Conservation (phyloP, 2,797 vertebrate genomes). For the Percopsis omiscomaycus region DNA sequence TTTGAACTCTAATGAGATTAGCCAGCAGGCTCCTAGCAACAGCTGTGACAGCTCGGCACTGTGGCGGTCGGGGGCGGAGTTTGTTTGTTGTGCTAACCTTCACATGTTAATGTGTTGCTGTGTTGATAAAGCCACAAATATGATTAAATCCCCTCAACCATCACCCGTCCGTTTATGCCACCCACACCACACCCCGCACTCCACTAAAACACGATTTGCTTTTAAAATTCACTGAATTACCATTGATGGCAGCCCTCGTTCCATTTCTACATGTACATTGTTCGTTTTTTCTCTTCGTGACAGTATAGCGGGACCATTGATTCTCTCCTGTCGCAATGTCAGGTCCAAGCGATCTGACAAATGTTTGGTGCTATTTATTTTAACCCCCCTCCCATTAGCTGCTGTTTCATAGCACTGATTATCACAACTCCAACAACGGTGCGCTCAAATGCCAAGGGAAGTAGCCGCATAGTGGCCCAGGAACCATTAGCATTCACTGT, state of each 20-base stretch:
- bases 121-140: slow-evolving; percentile 38
- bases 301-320: slow-evolving; percentile 50
- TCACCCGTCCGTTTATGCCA: slow-evolving; percentile 26
- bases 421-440: slow-evolving; percentile 52
- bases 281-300: slow-evolving; percentile 52
- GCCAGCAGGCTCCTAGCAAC: slow-evolving; percentile 67
- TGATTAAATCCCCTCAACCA: slow-evolving; percentile 29
- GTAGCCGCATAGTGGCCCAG: slow-evolving; percentile 55
- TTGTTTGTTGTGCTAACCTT: slow-evolving; percentile 57
- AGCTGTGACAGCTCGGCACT: slow-evolving; percentile 53
- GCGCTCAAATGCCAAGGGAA: slow-evolving; percentile 47
- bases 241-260: slow-evolving; percentile 28
- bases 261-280: slow-evolving; percentile 19
- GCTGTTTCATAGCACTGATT: slow-evolving; percentile 59
- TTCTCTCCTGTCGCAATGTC: slow-evolving; percentile 64
- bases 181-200: slow-evolving; percentile 30
- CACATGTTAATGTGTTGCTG: slow-evolving; percentile 50
- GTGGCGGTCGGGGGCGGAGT: slow-evolving; percentile 51
- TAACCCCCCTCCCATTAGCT: slow-evolving; percentile 42
- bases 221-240: slow-evolving; percentile 37
- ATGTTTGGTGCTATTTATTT: slow-evolving; percentile 55
- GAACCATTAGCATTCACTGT: slow-evolving; percentile 56
- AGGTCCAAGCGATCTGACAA: slow-evolving; percentile 68
- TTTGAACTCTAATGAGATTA: slow-evolving; percentile 69
- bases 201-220: slow-evolving; percentile 17